Evolutionary conservation across 2,888 invertebrate genomes (phyloP).

Genomic region (Cerastis rubricosa): DNA sequence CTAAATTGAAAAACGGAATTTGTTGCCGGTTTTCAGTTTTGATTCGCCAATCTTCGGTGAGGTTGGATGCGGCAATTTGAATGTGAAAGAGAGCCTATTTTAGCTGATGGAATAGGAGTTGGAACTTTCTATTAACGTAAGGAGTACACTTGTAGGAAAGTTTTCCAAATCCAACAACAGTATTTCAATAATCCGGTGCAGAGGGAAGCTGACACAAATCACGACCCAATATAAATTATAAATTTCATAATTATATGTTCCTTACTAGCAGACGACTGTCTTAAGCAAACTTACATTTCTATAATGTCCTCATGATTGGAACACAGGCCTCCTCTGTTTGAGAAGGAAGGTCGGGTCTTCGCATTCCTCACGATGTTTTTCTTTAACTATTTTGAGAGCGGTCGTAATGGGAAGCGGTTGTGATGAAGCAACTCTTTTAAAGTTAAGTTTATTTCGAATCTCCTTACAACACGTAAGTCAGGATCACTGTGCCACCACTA

Average conservation of each 20-base stretch:
- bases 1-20: constrained; percentile 62
- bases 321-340: background rate
- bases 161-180: background rate
- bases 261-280: background rate
- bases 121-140: background rate
- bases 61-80: constrained; percentile 37
- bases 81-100: constrained; percentile 4
- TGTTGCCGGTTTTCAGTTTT: constrained; percentile 48
- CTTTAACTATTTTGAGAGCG: background rate
- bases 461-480: background rate
- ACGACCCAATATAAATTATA: background rate
- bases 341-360: background rate
- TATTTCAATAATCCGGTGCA: background rate
- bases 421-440: background rate
- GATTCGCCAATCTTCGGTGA: constrained; percentile 45
- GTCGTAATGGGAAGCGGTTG: background rate
- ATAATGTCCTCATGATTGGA: background rate
- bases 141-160: background rate
- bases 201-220: background rate
- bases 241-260: too few species aligned
- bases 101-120: background rate
- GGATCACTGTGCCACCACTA: background rate
- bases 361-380: background rate
- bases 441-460: background rate
- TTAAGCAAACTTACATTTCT: background rate